Evolutionary conservation across 1,140 invertebrate species (phyloP), one percentile per base, ranked within the genome.

Genomic region (Trichonephila inaurata): DNA sequence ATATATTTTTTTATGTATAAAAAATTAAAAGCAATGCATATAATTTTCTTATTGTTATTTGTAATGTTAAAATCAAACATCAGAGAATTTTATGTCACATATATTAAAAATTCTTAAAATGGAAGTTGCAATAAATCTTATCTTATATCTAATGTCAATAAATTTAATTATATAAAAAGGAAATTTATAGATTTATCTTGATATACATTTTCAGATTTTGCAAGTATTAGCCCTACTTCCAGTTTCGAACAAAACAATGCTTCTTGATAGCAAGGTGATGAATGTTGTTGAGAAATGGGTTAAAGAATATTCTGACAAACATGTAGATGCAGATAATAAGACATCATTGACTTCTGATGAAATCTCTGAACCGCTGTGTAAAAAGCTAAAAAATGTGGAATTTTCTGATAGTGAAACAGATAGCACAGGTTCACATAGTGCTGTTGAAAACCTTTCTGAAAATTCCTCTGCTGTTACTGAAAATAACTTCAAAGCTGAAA

Each of bases 181-280:
- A 40, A 40, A 40, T 40, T 1, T 40, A 3, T 40, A 40, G 33
- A 40, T 40, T 40, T 40, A 40, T 40, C 33, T 40, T 2, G 3
- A 40, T 40, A 64, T 88, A 24, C 60, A 18, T 89, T 40, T 87
- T 81, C 62, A 94, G 94, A 93, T 94, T 72, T 81, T 95, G 19
- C 92, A 94, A 92, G 88, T 95, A 0, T 94, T 96, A 64, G 97
- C 97, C 89, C 97, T 97, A 81, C 96, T 99, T 89, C 98, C 98
- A 8, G 98, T 99, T 93, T 97, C 98, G 2, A 99, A 99, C 95
- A 98, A 98, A 96, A 99, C 98, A 0, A 98, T 99, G 96, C 96
- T 99, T 3, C 97, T 98, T 95, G 98, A 99, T 95, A 98, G 98
- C 95, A 98, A 99, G 95, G 97, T 99, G 82, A 94, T 96, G 88